Percentiles rank a stretch among this genome's conserved stretches.
These are phyloP conservation scores for Synanthedon myopaeformis DNA, from an alignment of 2,888 invertebrate genomes.

Conservation along the genomic window DNA sequence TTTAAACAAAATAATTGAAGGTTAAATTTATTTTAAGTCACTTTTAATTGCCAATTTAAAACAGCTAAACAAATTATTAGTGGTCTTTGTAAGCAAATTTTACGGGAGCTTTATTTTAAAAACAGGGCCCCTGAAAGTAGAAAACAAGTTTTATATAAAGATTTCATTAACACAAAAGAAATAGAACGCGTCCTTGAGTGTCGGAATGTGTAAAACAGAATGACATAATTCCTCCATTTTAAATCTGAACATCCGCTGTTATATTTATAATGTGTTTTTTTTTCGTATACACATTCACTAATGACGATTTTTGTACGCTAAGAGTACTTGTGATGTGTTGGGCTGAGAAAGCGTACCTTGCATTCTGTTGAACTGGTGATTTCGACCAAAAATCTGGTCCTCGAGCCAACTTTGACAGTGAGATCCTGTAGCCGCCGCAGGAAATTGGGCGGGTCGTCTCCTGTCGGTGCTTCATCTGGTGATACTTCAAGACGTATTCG, in stretches of 20 bases:
- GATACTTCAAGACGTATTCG: conserved; percentile 60
- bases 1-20: no score
- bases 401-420: conserved; percentile 89
- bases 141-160: background rate
- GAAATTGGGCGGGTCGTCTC: conserved; percentile 85
- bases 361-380: conserved; percentile 83
- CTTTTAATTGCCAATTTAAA: no score
- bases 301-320: no score
- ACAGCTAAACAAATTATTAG: no score
- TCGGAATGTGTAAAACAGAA: conserved; percentile 24
- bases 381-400: conserved; percentile 87
- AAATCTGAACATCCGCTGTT: conserved; percentile 28
- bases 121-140: no score
- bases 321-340: no score
- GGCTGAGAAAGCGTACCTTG: conserved; percentile 65
- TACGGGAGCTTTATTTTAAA: no score
- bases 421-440: conserved; percentile 86
- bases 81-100: no score
- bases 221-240: conserved; percentile 60
- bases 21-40: no score
- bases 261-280: conserved; percentile 32
- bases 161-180: background rate
- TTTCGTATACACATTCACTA: conserved; percentile 2
- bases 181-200: conserved; percentile 16
- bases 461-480: conserved; percentile 70